Evolutionary conservation across 2,797 vertebrate species (phyloP).

Genomic region (Sebastes elongatus): DNA sequence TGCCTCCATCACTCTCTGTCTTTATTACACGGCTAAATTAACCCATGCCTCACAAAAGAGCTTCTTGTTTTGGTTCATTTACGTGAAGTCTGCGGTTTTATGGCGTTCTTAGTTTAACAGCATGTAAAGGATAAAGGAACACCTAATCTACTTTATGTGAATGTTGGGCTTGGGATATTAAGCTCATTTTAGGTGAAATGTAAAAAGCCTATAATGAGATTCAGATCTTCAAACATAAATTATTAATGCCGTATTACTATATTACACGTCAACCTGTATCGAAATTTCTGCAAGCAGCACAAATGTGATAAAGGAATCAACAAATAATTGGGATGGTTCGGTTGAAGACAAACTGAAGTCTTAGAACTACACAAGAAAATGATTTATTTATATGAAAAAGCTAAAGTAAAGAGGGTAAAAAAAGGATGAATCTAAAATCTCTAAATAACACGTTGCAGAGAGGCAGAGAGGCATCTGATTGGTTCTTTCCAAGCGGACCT

Average conservation of each 20-base stretch:
- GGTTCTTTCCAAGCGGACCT: no score
- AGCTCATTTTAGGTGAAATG: background rate
- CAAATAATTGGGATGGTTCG: background rate
- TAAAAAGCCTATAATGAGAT: background rate
- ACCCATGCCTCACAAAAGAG: background rate
- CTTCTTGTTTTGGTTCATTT: slow-evolving; percentile 1
- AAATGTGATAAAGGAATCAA: background rate
- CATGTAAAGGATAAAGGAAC: background rate
- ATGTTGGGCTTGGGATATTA: background rate
- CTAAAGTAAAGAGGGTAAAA: background rate
- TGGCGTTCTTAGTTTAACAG: background rate
- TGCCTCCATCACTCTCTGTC: background rate
- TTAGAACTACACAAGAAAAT: background rate
- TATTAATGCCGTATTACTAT: background rate
- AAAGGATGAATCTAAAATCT: background rate
- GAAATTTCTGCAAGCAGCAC: background rate
- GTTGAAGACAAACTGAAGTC: background rate
- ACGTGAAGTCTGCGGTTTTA: background rate
- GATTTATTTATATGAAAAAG: background rate
- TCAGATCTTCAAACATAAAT: background rate
- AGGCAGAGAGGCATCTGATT: no score
- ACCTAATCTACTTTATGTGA: background rate
- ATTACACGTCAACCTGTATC: background rate
- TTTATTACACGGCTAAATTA: slow-evolving; percentile 5
- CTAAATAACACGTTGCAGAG: background rate